Conservation (phyloP, 1,140 invertebrate species). For the Drosophila ercepeae region DNA sequence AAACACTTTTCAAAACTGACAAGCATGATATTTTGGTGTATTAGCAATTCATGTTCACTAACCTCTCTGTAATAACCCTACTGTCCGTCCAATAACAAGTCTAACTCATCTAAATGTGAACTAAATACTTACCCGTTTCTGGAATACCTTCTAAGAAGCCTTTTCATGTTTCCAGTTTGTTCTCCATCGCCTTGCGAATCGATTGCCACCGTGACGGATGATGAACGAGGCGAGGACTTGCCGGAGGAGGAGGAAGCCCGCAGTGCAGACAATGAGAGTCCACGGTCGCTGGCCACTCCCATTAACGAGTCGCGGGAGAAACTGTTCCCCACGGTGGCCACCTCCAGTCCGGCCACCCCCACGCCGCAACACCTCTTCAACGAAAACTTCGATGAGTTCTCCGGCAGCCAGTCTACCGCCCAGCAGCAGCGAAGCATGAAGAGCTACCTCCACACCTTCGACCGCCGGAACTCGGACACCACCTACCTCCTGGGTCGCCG, state of each 20-base stretch:
- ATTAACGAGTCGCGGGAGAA: constrained; percentile 80
- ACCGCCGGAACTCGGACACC: constrained; percentile 90
- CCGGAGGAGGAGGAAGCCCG: constrained; percentile 47
- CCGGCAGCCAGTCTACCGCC: constrained; percentile 57
- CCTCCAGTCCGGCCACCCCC: constrained; percentile 57
- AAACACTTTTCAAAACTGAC: constrained; percentile 21
- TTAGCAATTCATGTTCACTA: constrained; percentile 33
- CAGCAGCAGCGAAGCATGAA: constrained; percentile 78
- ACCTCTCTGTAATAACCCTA: constrained; percentile 20
- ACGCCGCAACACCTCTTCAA: constrained; percentile 77
- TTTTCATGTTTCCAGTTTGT: constrained; percentile 85
- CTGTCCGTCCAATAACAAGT: constrained; percentile 2
- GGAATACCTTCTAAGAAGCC: background rate
- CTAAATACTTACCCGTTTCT: too few species aligned
- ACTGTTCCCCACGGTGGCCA: constrained; percentile 55
- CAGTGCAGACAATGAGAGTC: constrained; percentile 59
- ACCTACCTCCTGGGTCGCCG: constrained; percentile 85
- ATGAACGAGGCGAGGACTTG: constrained; percentile 80
- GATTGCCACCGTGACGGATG: constrained; percentile 86
- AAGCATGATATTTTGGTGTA: constrained; percentile 27
- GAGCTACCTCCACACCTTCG: constrained; percentile 85
- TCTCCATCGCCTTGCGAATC: constrained; percentile 91
- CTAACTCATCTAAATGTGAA: constrained; percentile 24
- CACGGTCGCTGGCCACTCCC: constrained; percentile 66
- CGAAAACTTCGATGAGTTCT: constrained; percentile 73